These are phyloP conservation scores for Torymus aiolomorphi DNA, from an alignment of 2,888 invertebrate genomes.

Conservation along the genomic window DNA sequence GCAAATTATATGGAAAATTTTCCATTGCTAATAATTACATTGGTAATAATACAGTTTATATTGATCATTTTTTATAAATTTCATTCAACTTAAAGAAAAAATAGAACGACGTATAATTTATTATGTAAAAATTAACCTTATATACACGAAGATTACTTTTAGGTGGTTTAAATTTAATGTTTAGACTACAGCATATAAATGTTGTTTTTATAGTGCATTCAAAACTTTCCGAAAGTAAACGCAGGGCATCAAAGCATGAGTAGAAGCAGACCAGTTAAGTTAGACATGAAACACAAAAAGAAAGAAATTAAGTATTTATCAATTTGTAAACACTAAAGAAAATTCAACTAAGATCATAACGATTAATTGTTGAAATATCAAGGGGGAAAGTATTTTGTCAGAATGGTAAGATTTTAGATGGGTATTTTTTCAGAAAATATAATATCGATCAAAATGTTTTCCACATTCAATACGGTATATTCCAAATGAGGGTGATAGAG, in stretches of 20 bases:
- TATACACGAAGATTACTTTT: conserved; percentile 43
- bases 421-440: no score
- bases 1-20: no score
- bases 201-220: conserved; percentile 49
- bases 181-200: conserved; percentile 35
- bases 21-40: no score
- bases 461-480: no score
- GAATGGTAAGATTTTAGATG: no score
- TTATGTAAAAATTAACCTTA: conserved; percentile 31
- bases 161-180: conserved; percentile 33
- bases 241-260: conserved; percentile 52
- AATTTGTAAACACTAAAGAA: conserved; percentile 2
- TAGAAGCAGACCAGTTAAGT: conserved; percentile 50
- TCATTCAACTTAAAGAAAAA: not conserved
- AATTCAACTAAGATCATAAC: no score
- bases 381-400: no score
- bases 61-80: not conserved
- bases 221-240: conserved; percentile 50
- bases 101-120: no score
- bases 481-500: no score
- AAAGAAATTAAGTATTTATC: conserved; percentile 25
- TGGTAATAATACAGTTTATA: no score
- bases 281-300: conserved; percentile 51
- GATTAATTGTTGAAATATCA: no score
- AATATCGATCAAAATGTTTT: no score